Conservation (phyloP, 2,888 invertebrate species). For the Halictus quadricinctus region DNA sequence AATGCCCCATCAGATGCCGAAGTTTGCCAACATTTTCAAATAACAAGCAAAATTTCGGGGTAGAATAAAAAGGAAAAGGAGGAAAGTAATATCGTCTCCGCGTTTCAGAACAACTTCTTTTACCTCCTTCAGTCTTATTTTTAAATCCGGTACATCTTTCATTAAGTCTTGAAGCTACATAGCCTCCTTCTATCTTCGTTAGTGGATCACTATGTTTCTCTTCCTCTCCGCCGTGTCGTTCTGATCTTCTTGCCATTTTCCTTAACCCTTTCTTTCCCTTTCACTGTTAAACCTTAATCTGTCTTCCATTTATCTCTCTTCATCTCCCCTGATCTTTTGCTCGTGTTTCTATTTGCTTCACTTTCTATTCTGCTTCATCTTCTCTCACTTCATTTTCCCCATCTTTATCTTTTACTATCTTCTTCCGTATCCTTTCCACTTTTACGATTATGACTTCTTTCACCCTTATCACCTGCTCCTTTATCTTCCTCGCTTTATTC, state of each 20-base stretch:
- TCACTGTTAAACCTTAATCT: neutral
- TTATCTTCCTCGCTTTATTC: neutral
- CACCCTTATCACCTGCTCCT: neutral
- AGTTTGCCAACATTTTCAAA: constrained; percentile 1
- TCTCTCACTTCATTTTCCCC: neutral
- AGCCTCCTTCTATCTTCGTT: neutral
- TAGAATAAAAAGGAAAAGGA: neutral
- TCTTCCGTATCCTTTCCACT: neutral
- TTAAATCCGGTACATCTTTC: neutral
- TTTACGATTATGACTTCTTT: neutral
- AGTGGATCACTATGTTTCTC: neutral
- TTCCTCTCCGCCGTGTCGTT: neutral
- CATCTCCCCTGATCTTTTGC: neutral
- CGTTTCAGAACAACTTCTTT: neutral
- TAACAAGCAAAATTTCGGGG: neutral
- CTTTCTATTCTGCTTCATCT: neutral
- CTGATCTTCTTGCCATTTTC: neutral
- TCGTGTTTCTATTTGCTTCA: neutral
- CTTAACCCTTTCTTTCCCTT: neutral
- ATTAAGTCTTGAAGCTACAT: neutral
- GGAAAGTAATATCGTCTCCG: neutral
- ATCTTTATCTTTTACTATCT: neutral
- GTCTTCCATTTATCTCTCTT: neutral
- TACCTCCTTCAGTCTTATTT: neutral
- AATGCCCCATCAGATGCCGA: neutral